Percentiles rank a stretch among this genome's conserved stretches.
Conservation (phyloP, 2,113 vertebrate species). For the Megalops atlanticus region DNA sequence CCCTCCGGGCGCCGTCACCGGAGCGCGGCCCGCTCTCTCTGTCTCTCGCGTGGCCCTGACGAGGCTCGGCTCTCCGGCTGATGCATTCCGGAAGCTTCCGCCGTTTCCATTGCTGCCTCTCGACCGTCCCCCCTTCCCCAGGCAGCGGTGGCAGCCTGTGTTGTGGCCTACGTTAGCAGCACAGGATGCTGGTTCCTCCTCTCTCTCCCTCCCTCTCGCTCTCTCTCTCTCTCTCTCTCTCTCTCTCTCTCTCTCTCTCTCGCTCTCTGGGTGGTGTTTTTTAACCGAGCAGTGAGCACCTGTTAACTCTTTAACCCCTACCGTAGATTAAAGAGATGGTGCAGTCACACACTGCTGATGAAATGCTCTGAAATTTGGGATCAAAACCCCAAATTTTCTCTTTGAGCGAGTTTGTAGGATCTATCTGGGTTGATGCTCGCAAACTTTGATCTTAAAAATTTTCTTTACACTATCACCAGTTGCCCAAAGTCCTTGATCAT, state of each 20-base stretch:
- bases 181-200: too few relatives aligned
- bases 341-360: neutral
- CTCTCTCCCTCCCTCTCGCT: too few relatives aligned
- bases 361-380: neutral
- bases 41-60: conserved; percentile 12
- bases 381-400: neutral
- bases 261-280: neutral
- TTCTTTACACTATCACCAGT: neutral
- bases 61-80: too few relatives aligned
- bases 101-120: too few relatives aligned
- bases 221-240: too few relatives aligned
- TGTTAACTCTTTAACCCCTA: neutral
- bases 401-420: neutral
- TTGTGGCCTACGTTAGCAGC: too few relatives aligned
- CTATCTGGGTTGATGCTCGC: neutral
- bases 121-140: too few relatives aligned
- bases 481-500: too few relatives aligned
- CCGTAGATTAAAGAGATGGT: neutral
- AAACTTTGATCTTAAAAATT: neutral
- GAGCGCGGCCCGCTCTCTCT: conserved; percentile 3
- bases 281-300: conserved; percentile 11
- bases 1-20: neutral
- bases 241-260: neutral
- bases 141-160: too few relatives aligned
- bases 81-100: too few relatives aligned